Percentiles rank a stretch among this genome's conserved stretches.
Evolutionary conservation across 2,113 vertebrate species (phyloP).

Genomic region (Phylloscopus trochiloides): DNA sequence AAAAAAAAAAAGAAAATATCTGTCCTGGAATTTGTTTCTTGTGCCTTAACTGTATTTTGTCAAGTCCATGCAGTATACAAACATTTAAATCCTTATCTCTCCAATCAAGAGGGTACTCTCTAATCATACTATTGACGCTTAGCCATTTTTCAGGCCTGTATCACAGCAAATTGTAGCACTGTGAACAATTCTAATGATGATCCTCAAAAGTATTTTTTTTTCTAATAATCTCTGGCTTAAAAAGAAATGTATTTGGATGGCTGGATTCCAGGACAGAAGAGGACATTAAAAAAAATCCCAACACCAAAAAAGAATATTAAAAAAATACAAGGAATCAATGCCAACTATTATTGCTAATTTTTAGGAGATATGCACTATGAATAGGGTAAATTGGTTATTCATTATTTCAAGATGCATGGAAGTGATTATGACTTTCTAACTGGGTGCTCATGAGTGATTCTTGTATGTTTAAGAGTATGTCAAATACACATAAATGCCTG

Average conservation of each 20-base stretch:
- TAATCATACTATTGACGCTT: background rate
- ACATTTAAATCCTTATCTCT: background rate
- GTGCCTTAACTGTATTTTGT: background rate
- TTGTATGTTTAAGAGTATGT: background rate
- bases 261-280: background rate
- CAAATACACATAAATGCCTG: background rate
- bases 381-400: background rate
- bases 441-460: background rate
- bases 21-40: background rate
- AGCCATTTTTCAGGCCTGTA: background rate
- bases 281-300: background rate
- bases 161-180: background rate
- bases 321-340: background rate
- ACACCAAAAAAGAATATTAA: background rate
- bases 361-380: fast-evolving
- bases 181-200: background rate
- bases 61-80: background rate
- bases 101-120: background rate
- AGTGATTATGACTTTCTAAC: background rate
- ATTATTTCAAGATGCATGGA: background rate
- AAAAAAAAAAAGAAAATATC: background rate
- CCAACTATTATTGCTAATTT: background rate
- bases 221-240: background rate
- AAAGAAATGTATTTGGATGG: background rate
- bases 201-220: background rate